Evolutionary conservation across 2,113 vertebrate species (phyloP).

Genomic region (Tachycineta bicolor): DNA sequence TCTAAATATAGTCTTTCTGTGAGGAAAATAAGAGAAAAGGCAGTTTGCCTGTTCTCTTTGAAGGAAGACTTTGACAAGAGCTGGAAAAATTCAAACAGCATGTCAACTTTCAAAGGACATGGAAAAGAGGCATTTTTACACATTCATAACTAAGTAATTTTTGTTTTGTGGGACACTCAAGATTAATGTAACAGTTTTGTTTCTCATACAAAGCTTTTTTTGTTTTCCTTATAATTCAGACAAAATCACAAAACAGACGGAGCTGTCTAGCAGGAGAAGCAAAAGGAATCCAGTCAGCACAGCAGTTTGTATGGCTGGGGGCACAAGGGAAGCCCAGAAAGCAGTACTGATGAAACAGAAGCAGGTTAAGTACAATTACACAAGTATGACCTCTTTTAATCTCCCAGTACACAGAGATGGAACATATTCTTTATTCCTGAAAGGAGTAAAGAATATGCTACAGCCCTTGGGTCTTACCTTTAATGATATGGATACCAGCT

Average conservation of each 20-base stretch:
- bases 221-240: background rate
- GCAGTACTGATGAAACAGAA: background rate
- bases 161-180: background rate
- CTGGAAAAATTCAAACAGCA: background rate
- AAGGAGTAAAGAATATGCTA: background rate
- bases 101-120: background rate
- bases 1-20: background rate
- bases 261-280: background rate
- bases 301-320: background rate
- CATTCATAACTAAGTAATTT: background rate
- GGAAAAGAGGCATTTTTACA: background rate
- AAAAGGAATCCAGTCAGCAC: background rate
- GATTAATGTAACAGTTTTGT: background rate
- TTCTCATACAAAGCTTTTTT: background rate
- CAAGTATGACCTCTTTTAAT: background rate
- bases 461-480: conserved; percentile 79
- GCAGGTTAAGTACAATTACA: background rate
- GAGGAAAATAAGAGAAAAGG: background rate
- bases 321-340: background rate
- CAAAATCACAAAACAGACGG: background rate
- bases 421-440: background rate
- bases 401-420: background rate
- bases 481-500: conserved; percentile 98
- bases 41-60: background rate
- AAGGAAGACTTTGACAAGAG: background rate